Evolutionary conservation across 2,797 vertebrate species (phyloP).

Genomic region (Labeo calbasu): DNA sequence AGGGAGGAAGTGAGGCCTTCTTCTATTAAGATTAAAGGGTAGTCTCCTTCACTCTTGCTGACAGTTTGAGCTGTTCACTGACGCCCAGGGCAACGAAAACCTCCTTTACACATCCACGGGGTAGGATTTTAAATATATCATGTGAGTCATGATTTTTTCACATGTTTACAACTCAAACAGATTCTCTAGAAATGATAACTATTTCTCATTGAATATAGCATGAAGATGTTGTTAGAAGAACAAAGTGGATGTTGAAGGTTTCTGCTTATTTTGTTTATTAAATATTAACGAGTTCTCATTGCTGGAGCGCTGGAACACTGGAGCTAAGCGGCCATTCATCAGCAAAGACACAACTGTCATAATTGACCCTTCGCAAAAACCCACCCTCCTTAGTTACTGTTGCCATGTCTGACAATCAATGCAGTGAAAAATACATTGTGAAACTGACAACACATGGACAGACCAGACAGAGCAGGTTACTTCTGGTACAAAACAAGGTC

Average conservation of each 20-base stretch:
- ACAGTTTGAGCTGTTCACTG: constrained; percentile 36
- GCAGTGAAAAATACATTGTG: too few relatives aligned
- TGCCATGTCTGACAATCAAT: too few relatives aligned
- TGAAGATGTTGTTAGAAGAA: constrained; percentile 44
- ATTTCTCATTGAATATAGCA: constrained; percentile 14
- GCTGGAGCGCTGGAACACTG: constrained; percentile 45
- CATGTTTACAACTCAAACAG: constrained; percentile 40
- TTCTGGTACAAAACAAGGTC: too few relatives aligned
- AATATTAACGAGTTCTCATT: constrained; percentile 55
- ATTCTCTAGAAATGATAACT: constrained; percentile 34
- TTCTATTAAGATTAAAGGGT: constrained; percentile 54
- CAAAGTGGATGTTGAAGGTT: constrained; percentile 62
- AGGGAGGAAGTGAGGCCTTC: constrained; percentile 35
- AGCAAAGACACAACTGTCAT: constrained; percentile 50
- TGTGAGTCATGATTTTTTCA: constrained; percentile 10
- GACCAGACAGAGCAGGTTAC: too few relatives aligned
- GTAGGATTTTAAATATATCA: constrained; percentile 14
- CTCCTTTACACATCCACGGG: constrained; percentile 14
- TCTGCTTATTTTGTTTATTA: constrained; percentile 26
- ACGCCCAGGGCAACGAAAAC: constrained; percentile 8
- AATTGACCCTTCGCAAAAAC: constrained; percentile 7
- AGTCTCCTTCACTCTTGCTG: constrained; percentile 36
- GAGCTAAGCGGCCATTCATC: constrained; percentile 37
- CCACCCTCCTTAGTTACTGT: too few relatives aligned
- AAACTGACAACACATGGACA: too few relatives aligned